phyloP scores from a whole-genome alignment of 2,113 vertebrate genomes.

The Spilogale gracilis region DNA sequence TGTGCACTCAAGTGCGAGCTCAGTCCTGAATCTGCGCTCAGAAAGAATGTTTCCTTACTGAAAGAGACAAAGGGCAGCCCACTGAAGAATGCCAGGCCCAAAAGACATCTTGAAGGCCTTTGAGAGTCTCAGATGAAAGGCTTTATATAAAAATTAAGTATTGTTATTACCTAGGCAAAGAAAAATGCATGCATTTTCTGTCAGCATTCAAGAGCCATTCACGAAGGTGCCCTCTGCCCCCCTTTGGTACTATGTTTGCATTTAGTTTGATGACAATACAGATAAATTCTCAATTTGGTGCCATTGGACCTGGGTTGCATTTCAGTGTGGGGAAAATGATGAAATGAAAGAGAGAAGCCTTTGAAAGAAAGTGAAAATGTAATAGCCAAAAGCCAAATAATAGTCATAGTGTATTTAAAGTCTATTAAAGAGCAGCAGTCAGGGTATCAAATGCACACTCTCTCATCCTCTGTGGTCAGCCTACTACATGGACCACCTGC shows the following conservation, averaged over 20 bases:
- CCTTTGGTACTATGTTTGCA: conserved; percentile 74
- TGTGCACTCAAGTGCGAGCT: conserved; percentile 36
- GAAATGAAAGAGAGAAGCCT: conserved; percentile 76
- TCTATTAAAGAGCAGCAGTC: conserved; percentile 77
- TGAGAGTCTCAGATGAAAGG: conserved; percentile 82
- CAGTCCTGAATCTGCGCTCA: conserved; percentile 64
- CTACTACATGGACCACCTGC: conserved; percentile 66
- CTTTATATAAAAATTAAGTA: conserved; percentile 80
- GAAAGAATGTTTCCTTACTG: conserved; percentile 71
- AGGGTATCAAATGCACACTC: conserved; percentile 69
- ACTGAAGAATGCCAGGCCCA: conserved; percentile 78
- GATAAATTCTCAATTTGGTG: conserved; percentile 72
- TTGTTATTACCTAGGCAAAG: conserved; percentile 81
- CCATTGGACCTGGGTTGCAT: conserved; percentile 71
- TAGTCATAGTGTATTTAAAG: conserved; percentile 75
- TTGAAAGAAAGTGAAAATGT: conserved; percentile 80
- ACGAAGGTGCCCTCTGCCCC: conserved; percentile 50
- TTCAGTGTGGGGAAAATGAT: conserved; percentile 73
- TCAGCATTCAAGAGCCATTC: conserved; percentile 75
- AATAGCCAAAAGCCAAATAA: conserved; percentile 72
- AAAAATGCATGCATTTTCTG: conserved; percentile 79
- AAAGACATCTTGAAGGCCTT: conserved; percentile 74
- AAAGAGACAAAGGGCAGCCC: conserved; percentile 78
- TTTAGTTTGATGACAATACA: conserved; percentile 76
- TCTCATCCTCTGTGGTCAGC: conserved; percentile 74